These are phyloP conservation scores for Zygothrica quintamaculata DNA, from an alignment of 2,888 invertebrate species.

Conservation along the genomic window DNA sequence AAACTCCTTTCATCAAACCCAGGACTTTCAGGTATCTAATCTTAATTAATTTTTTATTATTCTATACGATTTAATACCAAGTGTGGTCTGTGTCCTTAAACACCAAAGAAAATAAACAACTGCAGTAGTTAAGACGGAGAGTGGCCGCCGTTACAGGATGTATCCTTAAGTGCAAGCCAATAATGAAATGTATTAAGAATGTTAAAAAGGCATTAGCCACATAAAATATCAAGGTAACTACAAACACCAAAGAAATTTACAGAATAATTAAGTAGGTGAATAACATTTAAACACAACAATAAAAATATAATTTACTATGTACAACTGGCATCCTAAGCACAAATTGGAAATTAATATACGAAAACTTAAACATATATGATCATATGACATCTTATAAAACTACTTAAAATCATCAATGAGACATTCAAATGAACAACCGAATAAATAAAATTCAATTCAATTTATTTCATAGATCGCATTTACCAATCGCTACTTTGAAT, in stretches of 20 bases:
- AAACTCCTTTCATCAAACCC: no score
- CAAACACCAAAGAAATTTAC: constrained; percentile 49
- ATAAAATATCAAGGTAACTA: constrained; percentile 49
- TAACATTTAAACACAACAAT: constrained; percentile 29
- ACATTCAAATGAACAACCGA: no score
- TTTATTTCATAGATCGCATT: no score
- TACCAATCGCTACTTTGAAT: no score
- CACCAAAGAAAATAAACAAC: constrained; percentile 18
- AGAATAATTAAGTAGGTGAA: constrained; percentile 41
- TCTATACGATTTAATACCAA: no score
- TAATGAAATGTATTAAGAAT: constrained; percentile 13
- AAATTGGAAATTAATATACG: constrained; percentile 23
- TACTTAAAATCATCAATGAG: no score
- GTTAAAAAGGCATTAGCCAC: constrained; percentile 20
- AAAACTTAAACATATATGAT: constrained; percentile 24
- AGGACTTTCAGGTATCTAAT: no score
- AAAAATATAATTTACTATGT: constrained; percentile 19
- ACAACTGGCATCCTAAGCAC: constrained; percentile 21
- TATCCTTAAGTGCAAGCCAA: constrained; percentile 2
- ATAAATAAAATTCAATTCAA: no score
- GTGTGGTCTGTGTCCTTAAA: no score
- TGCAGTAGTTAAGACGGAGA: constrained; percentile 28
- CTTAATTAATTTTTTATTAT: no score
- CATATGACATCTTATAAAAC: constrained; percentile 21
- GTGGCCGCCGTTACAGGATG: neutral